Base-by-base conservation (phyloP, 2,113 vertebrate genomes). In the Scomber colias region DNA sequence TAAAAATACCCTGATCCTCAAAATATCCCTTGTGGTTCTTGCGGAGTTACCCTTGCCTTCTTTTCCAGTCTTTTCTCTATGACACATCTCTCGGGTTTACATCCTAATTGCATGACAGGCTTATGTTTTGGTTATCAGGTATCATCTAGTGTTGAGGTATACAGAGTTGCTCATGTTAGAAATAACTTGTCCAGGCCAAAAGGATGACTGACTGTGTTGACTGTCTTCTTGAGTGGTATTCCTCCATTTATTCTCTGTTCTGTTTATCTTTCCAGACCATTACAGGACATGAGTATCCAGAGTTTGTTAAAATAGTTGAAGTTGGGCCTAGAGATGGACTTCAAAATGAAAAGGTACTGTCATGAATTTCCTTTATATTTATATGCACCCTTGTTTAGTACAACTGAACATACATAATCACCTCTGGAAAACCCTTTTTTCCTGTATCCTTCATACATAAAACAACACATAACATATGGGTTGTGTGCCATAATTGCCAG, bases 291-390 rank as follows among this genome's bases (percentile, higher is more conserved):
- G 94, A 93, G 82, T 93, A 97, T 68, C 97, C 97, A 84, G 90
- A 95, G 27, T 96, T 95, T 92, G 93, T 99, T 64, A 99, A 97
- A 95, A 96, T 99, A 81, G 97, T 99, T 65, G 97, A 99, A 95
- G 98, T 99, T 86, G 98, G 97, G 56, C 98, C 98, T 15, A 95
- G 97, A 86, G 97, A 99, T 90, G 97, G 97, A 77, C 94, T 99
- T 83, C 98, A 99, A 90, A 99, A 99, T 94, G 98, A 99, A 94
- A 98, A 97, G 96, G 98, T 99, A 95, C 30, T 46, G 11, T 60
- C n/a, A 24, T 60, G 2, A 31, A 79, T 55, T 59, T 57, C 57
- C 59, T 75, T 71, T 55, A 75, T 77, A 59, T 82, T 78, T 57
- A 74, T 71, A 53, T 14, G 31, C 11, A 15, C 10, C 8, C 31